A percentile compares a stretch with the other conserved stretches of the same genome.
These are phyloP conservation scores for Gnathonemus echidnorhynchus DNA, from an alignment of 2,113 vertebrate genomes.

Conservation along the genomic window DNA sequence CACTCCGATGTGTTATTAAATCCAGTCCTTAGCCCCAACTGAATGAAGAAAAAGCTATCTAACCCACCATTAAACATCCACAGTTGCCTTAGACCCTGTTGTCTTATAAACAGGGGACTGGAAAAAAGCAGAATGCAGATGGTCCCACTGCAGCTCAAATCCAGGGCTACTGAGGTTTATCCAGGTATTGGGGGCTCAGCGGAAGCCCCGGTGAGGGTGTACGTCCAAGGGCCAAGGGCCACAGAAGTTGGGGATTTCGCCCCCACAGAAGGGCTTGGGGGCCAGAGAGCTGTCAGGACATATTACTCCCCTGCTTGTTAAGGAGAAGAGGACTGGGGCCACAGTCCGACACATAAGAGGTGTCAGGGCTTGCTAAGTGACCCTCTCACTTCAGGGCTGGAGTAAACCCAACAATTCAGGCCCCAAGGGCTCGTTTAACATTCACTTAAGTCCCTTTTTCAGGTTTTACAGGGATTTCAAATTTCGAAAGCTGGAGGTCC, in stretches of 20 bases:
- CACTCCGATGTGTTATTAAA: background rate
- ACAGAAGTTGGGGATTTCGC: background rate
- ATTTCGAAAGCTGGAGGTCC: background rate
- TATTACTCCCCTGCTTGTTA: background rate
- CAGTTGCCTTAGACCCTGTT: conserved; percentile 12
- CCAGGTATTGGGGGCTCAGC: background rate
- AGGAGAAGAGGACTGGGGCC: background rate
- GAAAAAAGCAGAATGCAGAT: background rate
- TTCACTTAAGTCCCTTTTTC: background rate
- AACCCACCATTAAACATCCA: background rate
- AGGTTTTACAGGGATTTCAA: background rate
- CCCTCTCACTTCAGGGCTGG: background rate
- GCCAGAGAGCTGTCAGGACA: background rate
- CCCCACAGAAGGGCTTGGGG: background rate
- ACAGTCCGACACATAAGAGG: background rate
- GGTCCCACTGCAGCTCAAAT: background rate
- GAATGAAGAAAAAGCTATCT: background rate
- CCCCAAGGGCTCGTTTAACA: background rate
- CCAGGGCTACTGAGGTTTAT: background rate
- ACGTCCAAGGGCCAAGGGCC: background rate
- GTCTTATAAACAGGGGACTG: background rate
- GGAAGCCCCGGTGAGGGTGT: background rate
- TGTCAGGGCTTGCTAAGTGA: background rate
- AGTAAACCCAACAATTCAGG: background rate
- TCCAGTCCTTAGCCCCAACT: background rate